Base-by-base conservation (phyloP, 2,888 invertebrate species). In the Neoscelio sp. region DNA sequence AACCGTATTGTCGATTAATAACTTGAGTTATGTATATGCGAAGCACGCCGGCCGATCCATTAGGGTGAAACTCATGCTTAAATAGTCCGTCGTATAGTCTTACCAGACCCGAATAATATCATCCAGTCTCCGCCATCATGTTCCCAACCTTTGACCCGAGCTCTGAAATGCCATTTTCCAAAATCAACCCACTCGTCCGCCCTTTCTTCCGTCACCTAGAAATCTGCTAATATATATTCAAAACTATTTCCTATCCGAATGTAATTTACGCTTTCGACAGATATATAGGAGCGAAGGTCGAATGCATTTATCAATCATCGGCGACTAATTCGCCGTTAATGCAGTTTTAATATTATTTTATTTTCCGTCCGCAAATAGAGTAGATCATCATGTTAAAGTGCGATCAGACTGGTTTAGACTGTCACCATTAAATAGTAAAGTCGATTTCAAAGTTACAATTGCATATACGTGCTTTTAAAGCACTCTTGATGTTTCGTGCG, bases 1-100 rank as follows among this genome's bases (percentile, higher is more conserved):
- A 44, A 44, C 23, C 62, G 23, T 38, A 62, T 64, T 62, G 54
- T 35, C 62, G 54, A 73, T 62, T 58, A 74, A 58, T 56, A 65
- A 65, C 48, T 58, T 50, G 50, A 58, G 10, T 58, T 56, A 65
- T 28, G 58, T 67, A 44, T 56, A 38, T 17, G 48, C 44, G 33
- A 54, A 17, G 54, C 12, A 33, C 42, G 42, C 12, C 52, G 26
- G 38, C 56, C 74, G 60, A 75, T 67, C 67, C 67, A 75, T 75
- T 75, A 75, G 58, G 35, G 23, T 5, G 38, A 23, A 68, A 44
- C 35, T 46, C 44, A 7, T 2, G 68, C 62, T 68, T 68, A 76
- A 76, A 76, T 48, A 52, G 30, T 58, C 44, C 18, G 44, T 46
- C 58, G 33, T 42, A 52, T 10, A 35, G 23, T 48, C 58, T 70